phyloP scores from a whole-genome alignment of 2,888 invertebrate species.

The Muschampia plurimacula region DNA sequence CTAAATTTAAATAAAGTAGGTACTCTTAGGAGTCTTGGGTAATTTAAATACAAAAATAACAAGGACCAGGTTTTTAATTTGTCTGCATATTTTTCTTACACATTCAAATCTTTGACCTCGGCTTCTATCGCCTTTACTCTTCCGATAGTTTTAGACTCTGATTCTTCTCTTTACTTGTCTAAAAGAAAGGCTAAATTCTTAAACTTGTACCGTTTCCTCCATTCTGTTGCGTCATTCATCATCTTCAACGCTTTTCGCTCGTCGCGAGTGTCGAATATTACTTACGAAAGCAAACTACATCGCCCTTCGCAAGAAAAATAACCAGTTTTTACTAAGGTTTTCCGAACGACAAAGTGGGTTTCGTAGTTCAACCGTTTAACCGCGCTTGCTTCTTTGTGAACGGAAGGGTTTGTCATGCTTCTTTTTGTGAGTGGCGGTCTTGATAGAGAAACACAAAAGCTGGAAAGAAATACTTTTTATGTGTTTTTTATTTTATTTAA shows the following conservation, averaged over 20 bases:
- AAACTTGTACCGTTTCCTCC: not conserved
- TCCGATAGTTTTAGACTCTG: not conserved
- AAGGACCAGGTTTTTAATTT: too few relatives aligned
- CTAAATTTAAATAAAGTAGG: too few relatives aligned
- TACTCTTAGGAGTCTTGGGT: too few relatives aligned
- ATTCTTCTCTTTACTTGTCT: not conserved
- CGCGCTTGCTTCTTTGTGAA: not conserved
- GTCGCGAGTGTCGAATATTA: conserved; percentile 3
- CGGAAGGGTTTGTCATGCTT: not conserved
- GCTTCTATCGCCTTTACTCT: too few relatives aligned
- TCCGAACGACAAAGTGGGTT: not conserved
- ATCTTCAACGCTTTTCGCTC: not conserved
- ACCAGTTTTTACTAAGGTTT: not conserved
- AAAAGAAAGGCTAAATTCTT: not conserved
- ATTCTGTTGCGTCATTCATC: conserved; percentile 1
- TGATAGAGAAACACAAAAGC: too few relatives aligned
- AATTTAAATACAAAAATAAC: too few relatives aligned
- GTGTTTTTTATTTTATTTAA: too few relatives aligned
- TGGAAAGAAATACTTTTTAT: too few relatives aligned
- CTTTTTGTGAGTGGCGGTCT: too few relatives aligned
- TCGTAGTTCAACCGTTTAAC: not conserved
- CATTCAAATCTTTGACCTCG: too few relatives aligned
- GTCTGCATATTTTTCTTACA: too few relatives aligned
- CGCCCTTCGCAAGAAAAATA: not conserved
- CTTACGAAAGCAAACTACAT: conserved; percentile 9